Evolutionary conservation across 2,888 invertebrate species (phyloP).

Genomic region (Drosophila demipolita): DNA sequence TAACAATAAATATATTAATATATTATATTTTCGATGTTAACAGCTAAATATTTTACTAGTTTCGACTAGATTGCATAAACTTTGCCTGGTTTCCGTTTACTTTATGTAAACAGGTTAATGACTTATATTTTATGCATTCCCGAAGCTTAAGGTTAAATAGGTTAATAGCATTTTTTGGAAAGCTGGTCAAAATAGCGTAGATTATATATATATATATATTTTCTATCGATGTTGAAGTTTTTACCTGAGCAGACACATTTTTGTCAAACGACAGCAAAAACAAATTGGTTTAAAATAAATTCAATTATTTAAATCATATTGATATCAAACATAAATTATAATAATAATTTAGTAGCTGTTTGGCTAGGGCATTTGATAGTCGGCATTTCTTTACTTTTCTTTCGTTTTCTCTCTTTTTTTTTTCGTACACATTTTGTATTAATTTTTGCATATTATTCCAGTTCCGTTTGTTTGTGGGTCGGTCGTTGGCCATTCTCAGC

Average conservation of each 20-base stretch:
- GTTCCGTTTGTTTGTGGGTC: constrained; percentile 31
- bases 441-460: constrained; percentile 7
- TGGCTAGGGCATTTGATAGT: background rate
- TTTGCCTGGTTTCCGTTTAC: background rate
- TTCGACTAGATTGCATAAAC: background rate
- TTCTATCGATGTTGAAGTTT: background rate
- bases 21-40: background rate
- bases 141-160: background rate
- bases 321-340: background rate
- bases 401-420: background rate
- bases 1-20: background rate
- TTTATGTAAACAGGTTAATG: background rate
- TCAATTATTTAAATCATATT: background rate
- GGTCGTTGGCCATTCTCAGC: constrained; percentile 37
- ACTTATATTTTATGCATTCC: background rate
- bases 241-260: background rate
- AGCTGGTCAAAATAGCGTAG: background rate
- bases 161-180: background rate
- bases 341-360: background rate
- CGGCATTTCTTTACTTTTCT: background rate
- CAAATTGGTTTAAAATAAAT: background rate
- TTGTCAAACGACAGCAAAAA: background rate
- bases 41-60: background rate
- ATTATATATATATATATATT: background rate
- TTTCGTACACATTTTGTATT: constrained; percentile 11